phyloP scores from a whole-genome alignment of 2,797 vertebrate species.

The Pempheris klunzingeri region DNA sequence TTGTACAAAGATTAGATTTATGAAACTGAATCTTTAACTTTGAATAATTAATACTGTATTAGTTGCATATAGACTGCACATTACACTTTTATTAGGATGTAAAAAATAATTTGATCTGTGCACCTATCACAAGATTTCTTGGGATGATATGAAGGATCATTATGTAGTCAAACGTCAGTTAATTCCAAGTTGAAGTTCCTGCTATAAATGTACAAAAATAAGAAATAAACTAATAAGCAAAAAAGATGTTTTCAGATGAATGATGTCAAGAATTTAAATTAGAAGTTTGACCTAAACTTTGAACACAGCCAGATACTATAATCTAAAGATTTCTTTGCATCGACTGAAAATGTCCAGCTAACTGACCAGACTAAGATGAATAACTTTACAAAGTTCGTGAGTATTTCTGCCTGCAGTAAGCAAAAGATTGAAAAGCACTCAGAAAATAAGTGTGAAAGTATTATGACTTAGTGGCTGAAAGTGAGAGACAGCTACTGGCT shows the following conservation, averaged over 20 bases:
- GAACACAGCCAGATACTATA: background rate
- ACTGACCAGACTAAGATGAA: background rate
- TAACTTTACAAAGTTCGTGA: background rate
- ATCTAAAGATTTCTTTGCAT: background rate
- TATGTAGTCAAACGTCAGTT: background rate
- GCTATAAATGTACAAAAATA: background rate
- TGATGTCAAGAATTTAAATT: background rate
- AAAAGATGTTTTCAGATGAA: background rate
- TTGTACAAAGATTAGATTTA: no score
- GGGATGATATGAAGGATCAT: background rate
- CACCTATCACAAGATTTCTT: background rate
- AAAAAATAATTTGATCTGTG: no score
- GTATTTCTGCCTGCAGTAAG: slow-evolving; percentile 4
- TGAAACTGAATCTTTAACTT: no score
- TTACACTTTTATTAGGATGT: background rate
- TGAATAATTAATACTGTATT: no score
- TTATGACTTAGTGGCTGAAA: slow-evolving; percentile 2
- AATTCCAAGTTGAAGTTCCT: no score
- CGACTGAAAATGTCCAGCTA: background rate
- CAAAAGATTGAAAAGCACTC: slow-evolving; percentile 20
- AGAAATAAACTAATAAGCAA: background rate
- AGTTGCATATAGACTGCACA: background rate
- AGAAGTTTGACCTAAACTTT: background rate
- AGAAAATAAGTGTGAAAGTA: slow-evolving; percentile 24
- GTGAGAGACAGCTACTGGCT: background rate